A percentile compares a stretch with the other conserved stretches of the same genome.
These are phyloP conservation scores for Clitarchus hookeri DNA, from an alignment of 2,888 invertebrate species.

Conservation along the genomic window DNA sequence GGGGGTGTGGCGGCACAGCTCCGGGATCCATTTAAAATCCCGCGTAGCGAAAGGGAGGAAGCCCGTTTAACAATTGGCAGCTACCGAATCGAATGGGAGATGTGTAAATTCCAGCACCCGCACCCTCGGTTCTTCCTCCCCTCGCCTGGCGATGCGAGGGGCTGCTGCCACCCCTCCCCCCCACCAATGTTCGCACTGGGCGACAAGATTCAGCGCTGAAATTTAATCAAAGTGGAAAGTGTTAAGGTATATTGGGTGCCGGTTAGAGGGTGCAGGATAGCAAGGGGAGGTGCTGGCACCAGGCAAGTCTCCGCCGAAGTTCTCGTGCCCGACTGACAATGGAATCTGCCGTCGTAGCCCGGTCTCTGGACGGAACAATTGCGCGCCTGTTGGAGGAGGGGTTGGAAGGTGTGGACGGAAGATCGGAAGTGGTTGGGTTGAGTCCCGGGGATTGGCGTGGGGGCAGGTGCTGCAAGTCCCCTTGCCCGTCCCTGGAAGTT, in stretches of 20 bases:
- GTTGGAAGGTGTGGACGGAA: neutral
- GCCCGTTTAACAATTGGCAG: slow-evolving; percentile 27
- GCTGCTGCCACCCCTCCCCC: neutral
- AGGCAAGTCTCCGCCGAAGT: neutral
- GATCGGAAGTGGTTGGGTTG: too few species aligned
- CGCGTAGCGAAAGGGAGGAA: slow-evolving; percentile 18
- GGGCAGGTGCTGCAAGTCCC: neutral
- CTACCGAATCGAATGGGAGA: slow-evolving; percentile 25
- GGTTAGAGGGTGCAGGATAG: neutral
- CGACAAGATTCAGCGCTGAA: slow-evolving; percentile 24
- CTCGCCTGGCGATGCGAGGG: neutral
- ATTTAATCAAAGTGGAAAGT: slow-evolving; percentile 27
- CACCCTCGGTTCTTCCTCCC: neutral
- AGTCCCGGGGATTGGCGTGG: neutral
- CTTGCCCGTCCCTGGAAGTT: neutral
- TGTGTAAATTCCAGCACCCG: slow-evolving; percentile 20
- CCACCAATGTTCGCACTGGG: neutral
- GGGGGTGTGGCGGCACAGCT: neutral
- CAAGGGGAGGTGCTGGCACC: neutral
- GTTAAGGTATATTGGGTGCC: slow-evolving; percentile 26
- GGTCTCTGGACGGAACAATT: neutral
- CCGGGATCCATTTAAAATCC: slow-evolving; percentile 23
- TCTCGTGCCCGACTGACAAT: slow-evolving; percentile 1
- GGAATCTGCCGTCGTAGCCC: neutral
- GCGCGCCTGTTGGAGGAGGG: neutral